Conservation (phyloP, 2,113 vertebrate genomes). For the Chionomys nivalis region DNA sequence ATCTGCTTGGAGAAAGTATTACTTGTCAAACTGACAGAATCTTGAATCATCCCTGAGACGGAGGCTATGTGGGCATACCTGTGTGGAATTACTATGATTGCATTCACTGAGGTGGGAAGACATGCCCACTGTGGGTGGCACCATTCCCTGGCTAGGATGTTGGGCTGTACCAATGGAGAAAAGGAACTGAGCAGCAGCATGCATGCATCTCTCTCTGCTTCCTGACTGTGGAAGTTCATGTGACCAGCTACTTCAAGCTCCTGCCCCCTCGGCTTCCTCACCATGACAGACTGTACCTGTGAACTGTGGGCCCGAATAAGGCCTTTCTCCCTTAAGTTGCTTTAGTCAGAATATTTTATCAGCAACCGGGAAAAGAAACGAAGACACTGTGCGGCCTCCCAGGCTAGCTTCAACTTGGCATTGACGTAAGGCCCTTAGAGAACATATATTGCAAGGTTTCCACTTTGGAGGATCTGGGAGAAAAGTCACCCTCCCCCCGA, state of each 20-base stretch:
- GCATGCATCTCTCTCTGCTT: not conserved
- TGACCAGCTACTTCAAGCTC: not conserved
- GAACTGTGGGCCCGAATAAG: not conserved
- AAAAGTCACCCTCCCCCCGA: too few species aligned
- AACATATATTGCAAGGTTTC: not conserved
- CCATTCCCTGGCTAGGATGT: not conserved
- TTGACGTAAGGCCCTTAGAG: not conserved
- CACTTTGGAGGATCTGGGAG: not conserved
- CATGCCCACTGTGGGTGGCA: not conserved
- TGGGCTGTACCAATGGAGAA: not conserved
- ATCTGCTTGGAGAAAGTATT: not conserved
- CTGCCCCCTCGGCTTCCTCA: not conserved
- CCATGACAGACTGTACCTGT: not conserved
- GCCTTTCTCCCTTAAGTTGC: not conserved
- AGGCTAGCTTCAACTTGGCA: not conserved
- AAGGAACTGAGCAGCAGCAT: not conserved
- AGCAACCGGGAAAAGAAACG: not conserved
- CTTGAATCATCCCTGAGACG: not conserved
- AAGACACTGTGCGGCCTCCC: not conserved
- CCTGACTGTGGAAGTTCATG: not conserved
- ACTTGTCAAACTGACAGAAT: not conserved
- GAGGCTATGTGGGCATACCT: not conserved
- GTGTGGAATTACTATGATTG: not conserved
- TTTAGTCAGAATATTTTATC: not conserved
- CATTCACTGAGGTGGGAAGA: not conserved